Percentiles rank a stretch among this genome's conserved stretches.
Conservation (phyloP, 2,113 vertebrate species). For the Pituophis catenifer region DNA sequence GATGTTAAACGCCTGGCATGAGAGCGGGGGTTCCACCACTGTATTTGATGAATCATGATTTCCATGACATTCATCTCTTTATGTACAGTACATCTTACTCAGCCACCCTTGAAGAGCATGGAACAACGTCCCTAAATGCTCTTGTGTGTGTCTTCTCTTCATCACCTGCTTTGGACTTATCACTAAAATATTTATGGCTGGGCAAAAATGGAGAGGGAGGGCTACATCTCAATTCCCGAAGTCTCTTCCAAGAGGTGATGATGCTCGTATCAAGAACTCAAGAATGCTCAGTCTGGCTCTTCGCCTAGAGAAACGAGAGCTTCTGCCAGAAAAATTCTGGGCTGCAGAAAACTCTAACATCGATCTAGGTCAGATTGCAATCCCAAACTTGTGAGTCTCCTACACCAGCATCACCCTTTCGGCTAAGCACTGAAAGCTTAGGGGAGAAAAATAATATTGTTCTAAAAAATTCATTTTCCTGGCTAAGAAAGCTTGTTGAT, state of each 20-base stretch:
- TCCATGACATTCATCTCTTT: not conserved
- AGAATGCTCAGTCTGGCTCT: not conserved
- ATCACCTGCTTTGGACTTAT: constrained; percentile 10
- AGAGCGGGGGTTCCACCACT: not conserved
- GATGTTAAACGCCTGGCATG: no score
- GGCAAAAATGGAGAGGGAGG: not conserved
- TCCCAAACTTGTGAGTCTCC: not conserved
- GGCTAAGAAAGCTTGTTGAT: not conserved
- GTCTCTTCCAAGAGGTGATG: not conserved
- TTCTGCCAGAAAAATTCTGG: not conserved
- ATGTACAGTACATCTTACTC: not conserved
- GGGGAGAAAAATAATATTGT: not conserved
- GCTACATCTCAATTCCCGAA: not conserved
- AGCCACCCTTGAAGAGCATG: not conserved
- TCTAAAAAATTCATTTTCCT: not conserved
- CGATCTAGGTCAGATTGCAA: not conserved
- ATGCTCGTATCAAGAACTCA: not conserved
- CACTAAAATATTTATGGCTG: constrained; percentile 5
- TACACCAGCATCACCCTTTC: not conserved
- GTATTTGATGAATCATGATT: not conserved
- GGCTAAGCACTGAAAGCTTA: not conserved
- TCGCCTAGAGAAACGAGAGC: not conserved
- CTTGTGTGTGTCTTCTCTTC: not conserved
- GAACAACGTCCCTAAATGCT: not conserved
- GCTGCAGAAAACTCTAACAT: not conserved